Base-by-base conservation (phyloP, 2,888 invertebrate genomes). In the Rotaria socialis region DNA sequence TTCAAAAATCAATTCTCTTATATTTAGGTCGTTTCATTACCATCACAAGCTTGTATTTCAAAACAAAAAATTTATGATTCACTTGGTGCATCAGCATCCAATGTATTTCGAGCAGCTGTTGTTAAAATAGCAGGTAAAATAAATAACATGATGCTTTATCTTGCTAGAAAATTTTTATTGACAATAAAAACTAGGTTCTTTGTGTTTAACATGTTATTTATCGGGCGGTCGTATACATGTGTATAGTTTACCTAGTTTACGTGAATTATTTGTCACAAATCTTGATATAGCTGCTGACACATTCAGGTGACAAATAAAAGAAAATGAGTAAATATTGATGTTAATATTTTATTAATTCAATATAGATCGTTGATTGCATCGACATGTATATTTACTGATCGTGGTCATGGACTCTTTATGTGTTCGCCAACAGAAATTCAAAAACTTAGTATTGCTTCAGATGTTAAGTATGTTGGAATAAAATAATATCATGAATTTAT, bases 371-470 rank as follows among this genome's bases (percentile, higher is more conserved):
- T 47, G 93, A 96, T 97, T 92, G 95, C 96, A 89, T 94, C 95
- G 93, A 97, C 97, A 88, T 96, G 98, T 93, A 95, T 96, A 94
- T 96, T 99, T 93, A 96, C 96, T 92, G 96, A 96, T 92, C 94
- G 95, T 92, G 99, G 98, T 84, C 96, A 98, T 92, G 97, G 97
- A 88, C 93, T 98, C 90, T 98, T 95, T 93, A 93, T 98, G 91
- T 95, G 96, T 89, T 97, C 98, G 89, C 96, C 97, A 88, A 95
- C 96, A 87, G 98, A 99, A 93, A 94, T 99, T 90, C 96, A 98
- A 92, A 92, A 91, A 96, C 96, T 93, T 35, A 43, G 43, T 6
- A 85, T 85, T 85, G 35, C 85, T 22, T 55, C 85, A 10, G 85
- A 85, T 55, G 22, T 85, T 5, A 56, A 56, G 85, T 80, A 80